phyloP scores from a whole-genome alignment of 2,888 invertebrate species.

The Philopedon plagiatum region DNA sequence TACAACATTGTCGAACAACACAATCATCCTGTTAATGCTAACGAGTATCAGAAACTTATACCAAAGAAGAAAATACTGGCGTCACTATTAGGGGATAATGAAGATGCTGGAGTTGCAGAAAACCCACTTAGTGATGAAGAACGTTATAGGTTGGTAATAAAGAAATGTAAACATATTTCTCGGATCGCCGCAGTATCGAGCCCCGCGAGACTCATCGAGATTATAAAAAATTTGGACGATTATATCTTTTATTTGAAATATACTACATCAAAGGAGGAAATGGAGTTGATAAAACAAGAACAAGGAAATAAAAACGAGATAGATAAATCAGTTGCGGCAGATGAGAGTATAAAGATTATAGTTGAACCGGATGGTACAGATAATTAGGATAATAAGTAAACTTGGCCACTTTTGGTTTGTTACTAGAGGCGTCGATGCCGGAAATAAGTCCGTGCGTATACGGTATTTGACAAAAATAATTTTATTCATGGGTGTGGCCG shows the following conservation, averaged over 20 bases:
- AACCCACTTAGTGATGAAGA: not conserved
- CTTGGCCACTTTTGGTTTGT: no score
- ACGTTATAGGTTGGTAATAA: constrained; percentile 30
- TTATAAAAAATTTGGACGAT: constrained; percentile 44
- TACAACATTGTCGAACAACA: constrained; percentile 23
- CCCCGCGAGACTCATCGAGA: constrained; percentile 12
- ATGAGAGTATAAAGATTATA: constrained; percentile 41
- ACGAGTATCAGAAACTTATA: constrained; percentile 30
- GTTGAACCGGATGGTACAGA: constrained; percentile 27
- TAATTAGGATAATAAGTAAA: not conserved
- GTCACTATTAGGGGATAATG: constrained; percentile 1
- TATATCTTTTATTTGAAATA: constrained; percentile 47
- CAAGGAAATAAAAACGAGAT: constrained; percentile 1
- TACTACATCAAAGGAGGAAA: constrained; percentile 22
- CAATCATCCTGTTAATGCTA: constrained; percentile 42
- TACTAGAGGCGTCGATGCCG: no score
- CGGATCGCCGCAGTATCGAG: constrained; percentile 28
- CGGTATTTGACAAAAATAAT: no score
- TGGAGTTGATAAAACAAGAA: constrained; percentile 1
- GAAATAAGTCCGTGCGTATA: no score
- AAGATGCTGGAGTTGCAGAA: not conserved
- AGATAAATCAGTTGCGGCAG: not conserved
- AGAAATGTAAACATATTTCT: constrained; percentile 40
- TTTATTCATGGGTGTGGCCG: no score
- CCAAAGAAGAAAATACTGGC: constrained; percentile 30